These are phyloP conservation scores for Hylaea fasciaria DNA, from an alignment of 2,888 invertebrate genomes.

Conservation along the genomic window DNA sequence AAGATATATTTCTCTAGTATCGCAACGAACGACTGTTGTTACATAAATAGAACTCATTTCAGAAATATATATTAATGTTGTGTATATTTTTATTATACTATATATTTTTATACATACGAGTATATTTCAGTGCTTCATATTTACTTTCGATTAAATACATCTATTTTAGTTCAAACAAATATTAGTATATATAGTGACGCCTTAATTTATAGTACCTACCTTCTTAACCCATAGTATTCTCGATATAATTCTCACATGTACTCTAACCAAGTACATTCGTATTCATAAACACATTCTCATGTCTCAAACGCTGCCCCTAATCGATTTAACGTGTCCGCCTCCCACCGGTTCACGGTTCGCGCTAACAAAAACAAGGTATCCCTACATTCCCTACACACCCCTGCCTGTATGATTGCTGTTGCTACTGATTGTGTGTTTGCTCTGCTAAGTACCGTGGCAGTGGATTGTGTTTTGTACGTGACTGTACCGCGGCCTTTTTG, in stretches of 20 bases:
- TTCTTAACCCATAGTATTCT: not conserved
- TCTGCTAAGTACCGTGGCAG: constrained; percentile 72
- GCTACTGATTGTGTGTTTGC: constrained; percentile 76
- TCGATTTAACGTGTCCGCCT: constrained; percentile 73
- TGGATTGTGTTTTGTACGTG: constrained; percentile 64
- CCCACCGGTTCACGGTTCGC: constrained; percentile 54
- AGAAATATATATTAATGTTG: too few relatives aligned
- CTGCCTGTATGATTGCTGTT: constrained; percentile 63
- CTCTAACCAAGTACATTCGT: not conserved
- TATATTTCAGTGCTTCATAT: too few relatives aligned
- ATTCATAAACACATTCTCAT: constrained; percentile 32
- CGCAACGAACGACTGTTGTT: too few relatives aligned
- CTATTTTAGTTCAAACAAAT: too few relatives aligned
- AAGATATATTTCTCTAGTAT: too few relatives aligned
- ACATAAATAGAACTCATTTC: too few relatives aligned
- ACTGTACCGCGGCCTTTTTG: constrained; percentile 71
- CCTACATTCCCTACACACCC: constrained; percentile 51
- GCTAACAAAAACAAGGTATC: constrained; percentile 65
- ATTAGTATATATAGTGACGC: too few relatives aligned
- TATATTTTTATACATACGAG: too few relatives aligned
- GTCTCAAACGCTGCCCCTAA: constrained; percentile 64
- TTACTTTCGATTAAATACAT: too few relatives aligned
- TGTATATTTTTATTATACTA: too few relatives aligned
- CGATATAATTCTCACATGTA: not conserved
- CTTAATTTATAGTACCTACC: not conserved